Evolutionary conservation across 2,888 invertebrate species (phyloP), one percentile per base, ranked within the genome.

Genomic region (Erannis defoliaria): DNA sequence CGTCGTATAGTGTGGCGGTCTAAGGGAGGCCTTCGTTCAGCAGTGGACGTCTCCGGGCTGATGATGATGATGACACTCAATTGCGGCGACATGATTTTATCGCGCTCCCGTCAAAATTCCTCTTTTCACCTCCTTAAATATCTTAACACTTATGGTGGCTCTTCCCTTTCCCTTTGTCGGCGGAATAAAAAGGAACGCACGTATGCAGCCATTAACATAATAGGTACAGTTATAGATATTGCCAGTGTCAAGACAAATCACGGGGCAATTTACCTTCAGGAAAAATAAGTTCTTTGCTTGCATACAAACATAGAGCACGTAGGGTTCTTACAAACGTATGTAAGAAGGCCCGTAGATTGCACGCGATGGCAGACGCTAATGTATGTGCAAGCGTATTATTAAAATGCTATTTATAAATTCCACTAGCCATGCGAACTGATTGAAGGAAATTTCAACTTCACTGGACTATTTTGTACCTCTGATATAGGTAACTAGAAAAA

Each of bases 401-500:
- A 16, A 16, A 61, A 62, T 55, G 59, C 59, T 67, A 65, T 67
- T 69, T 63, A 67, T 67, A 69, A 59, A 59, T 38, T 57, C 62
- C 38, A 51, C 46, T 55, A 60, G 48, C 49, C 64, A 60, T 64
- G 68, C 62, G 26, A 63, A 59, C 45, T 62, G 48, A 59, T 64
- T 1, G 51, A 60, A 53, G 60, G 64, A 60, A 66, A 6, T 16
- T 16, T 10, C 5, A 18, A 55, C 50, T 38, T 43, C 49, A 57
- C 1, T 10, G 21, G 8, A 4, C 12, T 10, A 19, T 2, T 33
- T 9, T 14, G 26, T 23, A 9, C 23, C 6, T 5, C 23, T 23
- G 23, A 5, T 23, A 23, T 23, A 23, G 23, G 5, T 5, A 5
- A 23, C 23, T 5, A 23, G 4, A 23, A 23, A 23, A 23, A 23